A percentile compares a stretch with the other conserved stretches of the same genome.
These are phyloP conservation scores for Nesometra sesokonis DNA, from an alignment of 35 echinoderm and acorn worm genomes.

Conservation along the genomic window DNA sequence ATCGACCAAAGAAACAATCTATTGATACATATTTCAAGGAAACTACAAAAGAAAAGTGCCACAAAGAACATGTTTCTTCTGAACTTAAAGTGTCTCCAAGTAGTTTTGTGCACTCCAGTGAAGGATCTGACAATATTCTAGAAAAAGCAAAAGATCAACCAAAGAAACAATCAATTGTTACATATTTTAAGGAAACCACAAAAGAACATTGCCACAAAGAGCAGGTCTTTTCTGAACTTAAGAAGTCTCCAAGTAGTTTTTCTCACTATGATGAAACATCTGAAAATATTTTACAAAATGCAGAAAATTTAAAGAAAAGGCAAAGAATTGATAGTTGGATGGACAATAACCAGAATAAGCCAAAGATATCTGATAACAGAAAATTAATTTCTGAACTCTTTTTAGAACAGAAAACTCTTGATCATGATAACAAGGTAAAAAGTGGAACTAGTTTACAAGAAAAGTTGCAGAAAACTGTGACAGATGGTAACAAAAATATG, in stretches of 20 bases:
- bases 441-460: background rate
- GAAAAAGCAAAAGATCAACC: background rate
- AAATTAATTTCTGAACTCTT: background rate
- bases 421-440: background rate
- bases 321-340: background rate
- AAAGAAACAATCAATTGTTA: too few relatives aligned
- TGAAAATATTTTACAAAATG: background rate
- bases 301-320: background rate
- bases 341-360: too few relatives aligned
- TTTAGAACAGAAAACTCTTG: background rate
- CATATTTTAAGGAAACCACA: too few relatives aligned
- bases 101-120: too few relatives aligned
- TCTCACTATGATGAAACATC: too few relatives aligned
- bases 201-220: too few relatives aligned
- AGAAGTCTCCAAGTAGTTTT: too few relatives aligned
- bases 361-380: background rate
- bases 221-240: too few relatives aligned
- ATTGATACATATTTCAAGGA: too few relatives aligned
- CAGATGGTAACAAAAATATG: too few relatives aligned
- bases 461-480: too few relatives aligned
- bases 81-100: too few relatives aligned
- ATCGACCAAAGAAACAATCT: constrained; percentile 4
- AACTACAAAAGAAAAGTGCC: constrained; percentile 1
- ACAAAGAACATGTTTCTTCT: background rate
- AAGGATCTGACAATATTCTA: background rate